Percentiles rank a stretch among this genome's conserved stretches.
These are phyloP conservation scores for Protonemura montana DNA, from an alignment of 2,888 invertebrate species.

Conservation along the genomic window DNA sequence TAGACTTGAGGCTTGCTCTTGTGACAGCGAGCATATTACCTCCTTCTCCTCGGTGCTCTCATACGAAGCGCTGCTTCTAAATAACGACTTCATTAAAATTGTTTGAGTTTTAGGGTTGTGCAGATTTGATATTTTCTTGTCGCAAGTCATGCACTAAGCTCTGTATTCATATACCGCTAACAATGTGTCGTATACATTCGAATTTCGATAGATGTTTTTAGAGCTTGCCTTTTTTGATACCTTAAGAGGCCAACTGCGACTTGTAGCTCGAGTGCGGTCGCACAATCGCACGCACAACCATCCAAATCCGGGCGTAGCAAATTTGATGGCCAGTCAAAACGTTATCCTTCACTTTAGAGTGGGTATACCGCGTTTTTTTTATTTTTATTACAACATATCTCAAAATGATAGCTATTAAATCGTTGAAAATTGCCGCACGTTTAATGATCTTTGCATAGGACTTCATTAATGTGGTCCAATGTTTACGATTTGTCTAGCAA, in stretches of 20 bases:
- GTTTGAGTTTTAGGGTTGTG: not conserved
- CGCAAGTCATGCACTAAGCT: not conserved
- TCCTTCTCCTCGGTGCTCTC: not conserved
- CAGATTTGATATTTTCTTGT: not conserved
- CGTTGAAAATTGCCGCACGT: not conserved
- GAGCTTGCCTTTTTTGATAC: not conserved
- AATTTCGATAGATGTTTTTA: not conserved
- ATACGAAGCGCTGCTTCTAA: not conserved
- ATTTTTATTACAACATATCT: not conserved
- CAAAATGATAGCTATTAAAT: not conserved
- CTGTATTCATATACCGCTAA: not conserved
- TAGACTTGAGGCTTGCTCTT: not conserved
- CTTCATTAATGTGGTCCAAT: not conserved
- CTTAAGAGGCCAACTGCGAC: too few relatives aligned
- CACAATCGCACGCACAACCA: not conserved
- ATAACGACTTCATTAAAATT: slow-evolving; percentile 7
- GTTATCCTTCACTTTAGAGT: not conserved
- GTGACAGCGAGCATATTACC: not conserved
- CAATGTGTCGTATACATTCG: not conserved
- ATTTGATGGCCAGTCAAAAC: not conserved
- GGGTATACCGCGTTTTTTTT: not conserved
- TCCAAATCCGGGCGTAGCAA: not conserved
- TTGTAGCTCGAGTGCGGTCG: not conserved
- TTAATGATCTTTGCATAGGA: slow-evolving; percentile 12
- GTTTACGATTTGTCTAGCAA: not conserved